Percentiles rank a stretch among this genome's conserved stretches.
These are phyloP conservation scores for Augochlora pura DNA, from an alignment of 1,140 invertebrate species.

Conservation along the genomic window DNA sequence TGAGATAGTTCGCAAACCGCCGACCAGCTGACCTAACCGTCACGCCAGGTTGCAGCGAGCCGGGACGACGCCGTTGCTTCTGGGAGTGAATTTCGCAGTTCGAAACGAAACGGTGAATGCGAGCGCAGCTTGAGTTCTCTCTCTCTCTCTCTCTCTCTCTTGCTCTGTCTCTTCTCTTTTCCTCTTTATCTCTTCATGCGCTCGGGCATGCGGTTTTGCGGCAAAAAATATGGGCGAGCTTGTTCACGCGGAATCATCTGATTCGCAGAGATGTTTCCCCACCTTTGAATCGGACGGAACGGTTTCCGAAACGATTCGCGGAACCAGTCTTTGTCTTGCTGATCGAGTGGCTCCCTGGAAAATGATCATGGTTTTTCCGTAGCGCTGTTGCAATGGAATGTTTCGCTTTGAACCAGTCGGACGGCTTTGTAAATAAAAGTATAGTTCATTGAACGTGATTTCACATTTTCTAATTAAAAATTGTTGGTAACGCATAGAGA, in stretches of 20 bases:
- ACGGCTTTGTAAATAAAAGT: no score
- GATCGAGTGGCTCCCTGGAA: no score
- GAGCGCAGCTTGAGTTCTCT: neutral
- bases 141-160: no score
- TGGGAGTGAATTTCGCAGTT: constrained; percentile 49
- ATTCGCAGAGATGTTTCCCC: constrained; percentile 29
- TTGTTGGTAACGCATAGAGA: no score
- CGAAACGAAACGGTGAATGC: constrained; percentile 43
- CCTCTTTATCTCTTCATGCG: neutral
- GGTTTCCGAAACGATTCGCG: neutral
- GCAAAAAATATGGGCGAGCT: neutral
- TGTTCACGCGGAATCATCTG: constrained; percentile 13
- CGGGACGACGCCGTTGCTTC: constrained; percentile 4
- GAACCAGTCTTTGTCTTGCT: neutral
- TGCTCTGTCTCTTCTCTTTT: no score
- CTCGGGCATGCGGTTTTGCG: constrained; percentile 9
- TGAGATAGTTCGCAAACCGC: constrained; percentile 81
- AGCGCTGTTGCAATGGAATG: no score
- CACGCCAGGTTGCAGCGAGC: constrained; percentile 54
- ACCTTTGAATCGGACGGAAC: neutral
- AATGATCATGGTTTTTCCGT: no score
- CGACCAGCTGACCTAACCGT: constrained; percentile 72
- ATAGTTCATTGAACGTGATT: no score
- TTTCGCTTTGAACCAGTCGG: no score
- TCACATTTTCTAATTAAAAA: no score